Conservation (phyloP, 2,113 vertebrate species). For the Nycticryphes semicollaris region DNA sequence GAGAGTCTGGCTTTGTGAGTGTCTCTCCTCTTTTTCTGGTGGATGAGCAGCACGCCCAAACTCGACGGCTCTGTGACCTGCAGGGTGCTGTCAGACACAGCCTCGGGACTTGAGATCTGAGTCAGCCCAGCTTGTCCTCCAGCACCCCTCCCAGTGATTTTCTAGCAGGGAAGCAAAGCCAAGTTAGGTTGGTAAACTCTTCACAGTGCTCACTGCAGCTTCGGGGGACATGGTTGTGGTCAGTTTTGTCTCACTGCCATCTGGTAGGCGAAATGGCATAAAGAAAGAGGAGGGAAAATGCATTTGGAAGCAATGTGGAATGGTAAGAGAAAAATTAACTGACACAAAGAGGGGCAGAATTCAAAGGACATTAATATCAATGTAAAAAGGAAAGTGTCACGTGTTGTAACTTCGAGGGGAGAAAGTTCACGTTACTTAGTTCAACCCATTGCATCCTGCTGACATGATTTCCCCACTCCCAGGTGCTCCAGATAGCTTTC, state of each 20-base stretch:
- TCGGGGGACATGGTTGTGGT: neutral
- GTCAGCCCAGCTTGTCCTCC: accelerated
- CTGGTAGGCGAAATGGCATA: neutral
- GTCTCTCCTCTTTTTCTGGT: neutral
- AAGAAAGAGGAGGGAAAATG: neutral
- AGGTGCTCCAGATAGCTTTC: neutral
- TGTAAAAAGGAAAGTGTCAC: neutral
- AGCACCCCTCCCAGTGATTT: neutral
- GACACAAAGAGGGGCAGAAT: neutral
- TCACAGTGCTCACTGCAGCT: neutral
- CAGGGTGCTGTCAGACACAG: neutral
- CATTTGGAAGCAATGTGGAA: neutral
- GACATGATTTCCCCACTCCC: neutral
- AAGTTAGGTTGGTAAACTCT: neutral
- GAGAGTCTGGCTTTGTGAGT: accelerated
- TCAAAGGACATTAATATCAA: neutral
- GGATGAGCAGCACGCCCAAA: neutral
- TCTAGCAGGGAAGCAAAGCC: neutral
- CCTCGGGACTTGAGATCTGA: neutral
- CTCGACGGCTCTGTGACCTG: neutral
- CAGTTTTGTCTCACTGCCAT: neutral
- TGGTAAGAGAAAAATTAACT: neutral
- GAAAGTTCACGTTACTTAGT: neutral
- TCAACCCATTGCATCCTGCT: neutral
- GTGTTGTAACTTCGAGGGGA: neutral